Evolutionary conservation across 1,140 invertebrate species (phyloP).

Genomic region (Manduca sexta): DNA sequence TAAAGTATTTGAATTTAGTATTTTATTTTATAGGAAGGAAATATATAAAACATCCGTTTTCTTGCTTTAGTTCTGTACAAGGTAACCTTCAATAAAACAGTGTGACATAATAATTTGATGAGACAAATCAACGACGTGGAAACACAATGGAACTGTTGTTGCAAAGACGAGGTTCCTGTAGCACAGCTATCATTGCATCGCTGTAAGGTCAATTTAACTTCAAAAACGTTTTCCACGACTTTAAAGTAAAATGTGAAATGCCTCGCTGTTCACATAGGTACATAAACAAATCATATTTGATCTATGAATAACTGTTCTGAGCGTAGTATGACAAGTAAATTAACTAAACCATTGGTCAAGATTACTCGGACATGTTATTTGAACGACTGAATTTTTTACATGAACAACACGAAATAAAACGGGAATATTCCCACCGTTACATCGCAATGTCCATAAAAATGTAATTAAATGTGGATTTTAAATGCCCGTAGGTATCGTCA

Average conservation of each 20-base stretch:
- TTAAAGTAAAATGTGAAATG: not conserved
- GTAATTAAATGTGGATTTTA: conserved; percentile 5
- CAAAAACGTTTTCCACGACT: conserved; percentile 6
- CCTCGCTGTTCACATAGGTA: not conserved
- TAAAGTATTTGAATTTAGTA: no score
- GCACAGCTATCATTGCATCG: conserved; percentile 17
- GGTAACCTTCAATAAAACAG: conserved; percentile 20
- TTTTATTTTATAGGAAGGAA: not conserved
- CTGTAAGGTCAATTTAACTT: conserved; percentile 24
- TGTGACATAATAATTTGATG: conserved; percentile 42
- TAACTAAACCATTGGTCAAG: no score
- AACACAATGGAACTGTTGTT: conserved; percentile 36
- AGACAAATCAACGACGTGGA: conserved; percentile 36
- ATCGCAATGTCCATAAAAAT: not conserved
- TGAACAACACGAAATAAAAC: not conserved
- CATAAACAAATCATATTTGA: no score
- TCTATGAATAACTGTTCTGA: no score
- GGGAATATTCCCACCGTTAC: not conserved
- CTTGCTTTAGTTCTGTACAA: not conserved
- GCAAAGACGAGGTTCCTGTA: conserved; percentile 9
- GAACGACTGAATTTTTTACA: not conserved
- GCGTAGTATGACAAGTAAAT: no score
- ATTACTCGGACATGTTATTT: not conserved
- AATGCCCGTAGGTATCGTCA: not conserved
- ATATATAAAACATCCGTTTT: not conserved